These are phyloP conservation scores for Otocyon megalotis DNA, from an alignment of 2,113 vertebrate genomes.

Conservation along the genomic window DNA sequence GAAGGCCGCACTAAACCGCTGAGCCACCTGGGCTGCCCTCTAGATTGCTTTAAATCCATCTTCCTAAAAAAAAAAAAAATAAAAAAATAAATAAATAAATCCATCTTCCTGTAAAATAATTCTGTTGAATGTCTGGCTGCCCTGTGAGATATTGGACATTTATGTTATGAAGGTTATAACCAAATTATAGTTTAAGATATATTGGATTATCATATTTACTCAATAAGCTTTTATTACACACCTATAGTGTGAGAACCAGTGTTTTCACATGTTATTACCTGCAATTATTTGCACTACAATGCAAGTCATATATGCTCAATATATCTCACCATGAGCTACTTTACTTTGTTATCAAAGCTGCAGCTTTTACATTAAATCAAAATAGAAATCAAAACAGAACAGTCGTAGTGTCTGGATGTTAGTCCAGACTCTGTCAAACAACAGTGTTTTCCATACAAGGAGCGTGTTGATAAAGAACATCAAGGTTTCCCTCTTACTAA, in stretches of 20 bases:
- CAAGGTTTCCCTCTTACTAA: not conserved
- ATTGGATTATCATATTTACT: not conserved
- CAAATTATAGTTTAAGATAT: conserved; percentile 25
- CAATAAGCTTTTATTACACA: conserved; percentile 7
- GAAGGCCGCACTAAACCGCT: too few species aligned
- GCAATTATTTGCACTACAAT: not conserved
- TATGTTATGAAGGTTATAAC: not conserved
- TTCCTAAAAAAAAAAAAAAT: too few species aligned
- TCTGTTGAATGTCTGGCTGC: not conserved
- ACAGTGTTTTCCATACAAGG: not conserved
- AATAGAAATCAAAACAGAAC: not conserved
- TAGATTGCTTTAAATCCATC: conserved; percentile 22
- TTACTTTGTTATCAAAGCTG: not conserved
- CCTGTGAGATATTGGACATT: not conserved
- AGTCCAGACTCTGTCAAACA: not conserved
- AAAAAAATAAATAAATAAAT: too few species aligned
- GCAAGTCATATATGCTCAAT: not conserved
- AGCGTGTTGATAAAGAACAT: not conserved
- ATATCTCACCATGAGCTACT: not conserved
- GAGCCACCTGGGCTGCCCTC: too few species aligned
- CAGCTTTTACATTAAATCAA: not conserved
- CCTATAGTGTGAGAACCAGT: not conserved
- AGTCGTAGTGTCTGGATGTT: not conserved
- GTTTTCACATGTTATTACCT: not conserved
- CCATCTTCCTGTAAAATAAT: conserved; percentile 25